Conservation (phyloP, 2,888 invertebrate genomes). For the Hedya salicella region DNA sequence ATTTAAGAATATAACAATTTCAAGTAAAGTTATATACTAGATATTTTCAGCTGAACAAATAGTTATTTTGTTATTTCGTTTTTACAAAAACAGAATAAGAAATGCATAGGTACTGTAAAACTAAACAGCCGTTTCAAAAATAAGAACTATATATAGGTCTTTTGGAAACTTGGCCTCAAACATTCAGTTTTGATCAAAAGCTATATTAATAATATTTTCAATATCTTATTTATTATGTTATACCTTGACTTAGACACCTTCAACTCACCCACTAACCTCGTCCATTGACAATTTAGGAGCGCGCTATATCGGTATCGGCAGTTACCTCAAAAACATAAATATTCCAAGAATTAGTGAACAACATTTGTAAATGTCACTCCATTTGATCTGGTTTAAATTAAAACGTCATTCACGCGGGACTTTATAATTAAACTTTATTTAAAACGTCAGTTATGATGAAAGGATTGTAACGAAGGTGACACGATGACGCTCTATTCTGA, state of each 20-base stretch:
- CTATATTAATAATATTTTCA: too few species aligned
- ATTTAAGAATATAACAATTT: too few species aligned
- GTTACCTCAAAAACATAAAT: constrained; percentile 7
- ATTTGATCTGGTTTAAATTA: constrained; percentile 3
- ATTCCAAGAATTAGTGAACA: constrained; percentile 1
- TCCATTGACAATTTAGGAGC: constrained; percentile 4
- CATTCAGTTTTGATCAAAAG: too few species aligned
- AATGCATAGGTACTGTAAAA: too few species aligned
- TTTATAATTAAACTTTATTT: constrained; percentile 17
- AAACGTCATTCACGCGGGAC: constrained; percentile 7
- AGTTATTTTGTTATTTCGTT: too few species aligned
- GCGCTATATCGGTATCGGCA: neutral
- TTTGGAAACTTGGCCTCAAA: too few species aligned
- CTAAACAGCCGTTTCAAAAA: too few species aligned
- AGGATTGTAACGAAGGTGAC: constrained; percentile 25
- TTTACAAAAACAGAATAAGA: too few species aligned
- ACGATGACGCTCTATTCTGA: neutral
- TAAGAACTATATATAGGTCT: too few species aligned
- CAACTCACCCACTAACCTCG: constrained; percentile 18
- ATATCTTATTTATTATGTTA: too few species aligned
- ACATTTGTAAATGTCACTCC: constrained; percentile 6
- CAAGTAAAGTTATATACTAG: too few species aligned
- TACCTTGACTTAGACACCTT: constrained; percentile 3
- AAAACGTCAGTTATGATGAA: constrained; percentile 19
- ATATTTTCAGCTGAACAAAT: too few species aligned